Evolutionary conservation across 2,113 vertebrate species (phyloP).

Genomic region (Limnothrissa miodon): DNA sequence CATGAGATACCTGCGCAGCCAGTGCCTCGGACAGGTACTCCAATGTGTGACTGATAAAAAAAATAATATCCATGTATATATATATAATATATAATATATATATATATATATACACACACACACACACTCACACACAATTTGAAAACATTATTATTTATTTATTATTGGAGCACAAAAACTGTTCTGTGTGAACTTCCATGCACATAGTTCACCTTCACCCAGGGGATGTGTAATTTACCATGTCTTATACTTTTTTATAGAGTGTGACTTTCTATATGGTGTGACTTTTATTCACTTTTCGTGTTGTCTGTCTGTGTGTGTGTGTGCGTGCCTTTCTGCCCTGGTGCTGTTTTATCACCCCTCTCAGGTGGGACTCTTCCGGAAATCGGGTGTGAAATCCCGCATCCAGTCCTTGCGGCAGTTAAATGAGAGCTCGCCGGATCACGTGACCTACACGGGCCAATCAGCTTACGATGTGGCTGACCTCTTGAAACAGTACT

Average conservation of each 20-base stretch:
- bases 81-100: too few species aligned
- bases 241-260: not conserved
- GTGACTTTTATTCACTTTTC: not conserved
- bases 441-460: slow-evolving; percentile 77
- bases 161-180: too few species aligned
- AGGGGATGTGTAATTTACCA: not conserved
- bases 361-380: slow-evolving; percentile 83
- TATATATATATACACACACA: not conserved
- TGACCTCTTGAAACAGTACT: slow-evolving; percentile 85
- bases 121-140: slow-evolving; percentile 5
- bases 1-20: slow-evolving; percentile 82
- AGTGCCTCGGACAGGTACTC: slow-evolving; percentile 81
- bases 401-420: slow-evolving; percentile 80
- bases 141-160: too few species aligned
- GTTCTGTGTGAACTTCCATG: not conserved
- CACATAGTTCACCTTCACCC: not conserved
- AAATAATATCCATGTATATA: too few species aligned
- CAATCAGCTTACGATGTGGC: slow-evolving; percentile 85
- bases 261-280: not conserved
- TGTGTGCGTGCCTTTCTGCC: not conserved
- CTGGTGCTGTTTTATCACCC: not conserved
- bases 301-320: not conserved
- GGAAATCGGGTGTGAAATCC: slow-evolving; percentile 85
- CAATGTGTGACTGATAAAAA: not conserved
- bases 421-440: slow-evolving; percentile 78